These are phyloP conservation scores for Tamandua tetradactyla DNA, from an alignment of 2,797 vertebrate species.

Conservation along the genomic window DNA sequence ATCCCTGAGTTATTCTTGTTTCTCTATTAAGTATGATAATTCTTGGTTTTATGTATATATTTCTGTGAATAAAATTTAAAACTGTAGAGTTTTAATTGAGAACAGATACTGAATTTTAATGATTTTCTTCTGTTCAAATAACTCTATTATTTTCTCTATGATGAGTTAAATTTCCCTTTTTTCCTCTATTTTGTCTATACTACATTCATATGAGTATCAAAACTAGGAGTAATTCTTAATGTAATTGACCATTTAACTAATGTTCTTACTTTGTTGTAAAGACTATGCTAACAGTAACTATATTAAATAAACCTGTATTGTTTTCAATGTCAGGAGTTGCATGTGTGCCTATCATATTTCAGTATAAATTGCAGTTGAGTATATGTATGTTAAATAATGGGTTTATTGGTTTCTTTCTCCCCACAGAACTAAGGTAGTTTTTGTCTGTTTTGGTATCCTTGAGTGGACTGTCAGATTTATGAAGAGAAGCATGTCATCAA, in stretches of 20 bases:
- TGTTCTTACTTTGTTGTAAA: constrained; percentile 6
- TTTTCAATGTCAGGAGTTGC: constrained; percentile 31
- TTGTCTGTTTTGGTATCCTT: constrained; percentile 25
- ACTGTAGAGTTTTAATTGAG: constrained; percentile 12
- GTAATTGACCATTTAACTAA: not conserved
- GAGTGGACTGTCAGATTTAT: constrained; percentile 53
- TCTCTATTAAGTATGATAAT: not conserved
- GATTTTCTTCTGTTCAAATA: not conserved
- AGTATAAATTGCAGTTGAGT: not conserved
- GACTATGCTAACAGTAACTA: not conserved
- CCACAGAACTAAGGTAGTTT: not conserved
- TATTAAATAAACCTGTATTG: not conserved
- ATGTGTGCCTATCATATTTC: not conserved
- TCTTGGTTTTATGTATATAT: constrained; percentile 18
- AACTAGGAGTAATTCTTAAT: constrained; percentile 20
- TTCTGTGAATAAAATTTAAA: constrained; percentile 36
- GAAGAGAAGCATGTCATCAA: constrained; percentile 33
- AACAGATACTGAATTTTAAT: not conserved
- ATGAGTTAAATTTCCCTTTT: not conserved
- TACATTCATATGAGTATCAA: constrained; percentile 34
- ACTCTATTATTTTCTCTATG: constrained; percentile 19
- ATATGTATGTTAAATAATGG: not conserved
- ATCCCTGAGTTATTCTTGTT: not conserved
- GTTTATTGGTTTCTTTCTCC: not conserved
- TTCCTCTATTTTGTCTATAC: not conserved